Base-by-base conservation (phyloP, 2,888 invertebrate genomes). In the Hypercompe scribonia region DNA sequence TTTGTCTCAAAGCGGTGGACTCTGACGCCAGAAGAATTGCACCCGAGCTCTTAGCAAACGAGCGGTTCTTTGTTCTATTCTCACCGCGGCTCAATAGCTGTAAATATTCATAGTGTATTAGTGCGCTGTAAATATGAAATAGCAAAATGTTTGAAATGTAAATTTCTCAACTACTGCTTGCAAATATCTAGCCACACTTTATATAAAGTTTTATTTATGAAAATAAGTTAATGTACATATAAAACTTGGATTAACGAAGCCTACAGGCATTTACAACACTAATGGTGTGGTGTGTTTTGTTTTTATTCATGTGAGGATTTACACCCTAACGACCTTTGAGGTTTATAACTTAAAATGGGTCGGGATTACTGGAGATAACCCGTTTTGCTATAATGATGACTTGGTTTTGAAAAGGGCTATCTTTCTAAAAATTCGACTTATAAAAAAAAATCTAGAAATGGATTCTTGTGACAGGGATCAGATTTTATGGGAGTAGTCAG, bases 21-120 rank as follows among this genome's bases (percentile, higher is more conserved):
- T 81, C 82, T 83, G 84, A 86, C 87, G 87, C 82, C 84, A 87
- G 84, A 86, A 84, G 85, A 88, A 86, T 84, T 84, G 87, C 86
- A 79, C 75, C 67, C 70, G 68, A 83, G 74, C 84, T 82, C 77
- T 75, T 76, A 68, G 78, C 81, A 81, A 80, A 79, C 78, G 77
- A 75, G 69, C 68, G 66, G 74, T 61, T 71, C 78, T 83, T 84
- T 83, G 80, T 84, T 83, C 78, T 66, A 70, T 78, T 79, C 77
- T 71, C 71, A 66, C 42, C 70, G 75, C 70, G 74, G 74, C 81
- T 77, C 74, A 77, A 79, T 78, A 68, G 76, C 65, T 72, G 73
- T 76, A 68, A 74, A 76, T 78, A 80, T 78, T 80, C 76, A 75
- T 78, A 75, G 68, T 70, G 46, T 39, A 58, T 74, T 79, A 76